Conservation (phyloP, 2,888 invertebrate species). For the Thereva nobilitata region DNA sequence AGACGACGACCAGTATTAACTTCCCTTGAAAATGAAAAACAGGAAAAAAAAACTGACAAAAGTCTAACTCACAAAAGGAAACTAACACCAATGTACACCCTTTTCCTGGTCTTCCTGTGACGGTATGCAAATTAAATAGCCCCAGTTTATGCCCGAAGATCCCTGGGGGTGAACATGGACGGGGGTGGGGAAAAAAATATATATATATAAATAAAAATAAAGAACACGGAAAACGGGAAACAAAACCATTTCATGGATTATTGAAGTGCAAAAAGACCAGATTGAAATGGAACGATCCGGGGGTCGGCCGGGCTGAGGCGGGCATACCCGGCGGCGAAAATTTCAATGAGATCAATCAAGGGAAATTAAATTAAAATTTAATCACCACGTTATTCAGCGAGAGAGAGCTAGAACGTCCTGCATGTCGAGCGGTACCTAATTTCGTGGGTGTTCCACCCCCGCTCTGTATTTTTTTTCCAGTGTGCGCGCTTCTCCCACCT, state of each 20-base stretch:
- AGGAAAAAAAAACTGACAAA: not conserved
- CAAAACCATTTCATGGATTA: conserved; percentile 7
- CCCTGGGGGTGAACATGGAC: not conserved
- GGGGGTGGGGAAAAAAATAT: no score
- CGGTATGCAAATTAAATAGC: conserved; percentile 27
- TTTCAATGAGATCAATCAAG: conserved; percentile 40
- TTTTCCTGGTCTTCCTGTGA: not conserved
- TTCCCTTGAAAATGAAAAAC: conserved; percentile 1
- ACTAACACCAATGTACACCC: not conserved
- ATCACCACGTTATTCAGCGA: conserved; percentile 36
- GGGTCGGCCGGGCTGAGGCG: not conserved
- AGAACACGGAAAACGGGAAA: conserved; percentile 7
- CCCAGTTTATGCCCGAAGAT: conserved; percentile 13
- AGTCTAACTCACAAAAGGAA: not conserved
- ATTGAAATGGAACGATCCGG: not conserved
- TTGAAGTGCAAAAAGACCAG: conserved; percentile 25
- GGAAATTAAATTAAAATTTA: conserved; percentile 41
- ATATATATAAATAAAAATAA: no score
- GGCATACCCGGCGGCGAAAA: not conserved
- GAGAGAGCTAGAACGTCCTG: not conserved
- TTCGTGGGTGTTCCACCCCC: conserved; percentile 15
- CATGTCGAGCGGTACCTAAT: conserved; percentile 2
- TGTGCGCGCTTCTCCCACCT: no score
- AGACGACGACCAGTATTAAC: conserved; percentile 16
- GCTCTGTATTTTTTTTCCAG: no score